Base-by-base conservation (phyloP, 2,888 invertebrate species). In the Glaucopsyche alexis region DNA sequence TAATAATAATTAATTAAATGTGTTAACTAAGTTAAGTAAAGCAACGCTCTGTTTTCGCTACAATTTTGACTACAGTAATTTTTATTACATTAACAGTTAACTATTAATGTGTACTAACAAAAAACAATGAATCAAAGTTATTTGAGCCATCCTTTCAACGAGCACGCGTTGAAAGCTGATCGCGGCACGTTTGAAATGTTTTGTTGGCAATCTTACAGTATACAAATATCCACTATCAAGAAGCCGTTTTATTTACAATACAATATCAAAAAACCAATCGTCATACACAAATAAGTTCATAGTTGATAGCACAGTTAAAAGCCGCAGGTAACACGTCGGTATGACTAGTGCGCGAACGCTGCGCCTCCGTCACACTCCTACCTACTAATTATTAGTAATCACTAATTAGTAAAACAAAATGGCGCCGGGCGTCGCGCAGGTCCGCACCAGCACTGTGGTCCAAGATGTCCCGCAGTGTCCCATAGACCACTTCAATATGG, bases 401-500 rank as follows among this genome's bases (percentile, higher is more conserved):
- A 50, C 75, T 72, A 65, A 76, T 60, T 73, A 74, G 73, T 65
- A 52, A 50, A 49, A 45, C 50, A 83, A 78, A 79, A 92, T 92
- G 91, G 87, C 91, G 42, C 91, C 91, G 60, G 91, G 87, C 78
- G 87, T 90, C 16, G 80, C 84, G 52, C 85, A 89, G 77, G 87
- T 84, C 11, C 89, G 87, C 74, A 78, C 81, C 3, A 81, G 88
- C 55, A 83, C 81, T 74, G 81, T 81, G 76, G 76, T 84, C 13
- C 75, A 86, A 69, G 77, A 75, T 50, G 77, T 74, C 60, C 78
- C 78, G 77, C 75, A 81, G 60, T 89, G 88, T 72, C 85, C 87
- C 3, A 81, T 88, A 74, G 83, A 85, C 70, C 82, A 83, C 76
- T 77, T 79, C 72, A 76, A 73, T 72, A 74, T 78, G 66, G 76